phyloP scores from a whole-genome alignment of 1,140 invertebrate genomes.

The Propsilocerus akamusi region DNA sequence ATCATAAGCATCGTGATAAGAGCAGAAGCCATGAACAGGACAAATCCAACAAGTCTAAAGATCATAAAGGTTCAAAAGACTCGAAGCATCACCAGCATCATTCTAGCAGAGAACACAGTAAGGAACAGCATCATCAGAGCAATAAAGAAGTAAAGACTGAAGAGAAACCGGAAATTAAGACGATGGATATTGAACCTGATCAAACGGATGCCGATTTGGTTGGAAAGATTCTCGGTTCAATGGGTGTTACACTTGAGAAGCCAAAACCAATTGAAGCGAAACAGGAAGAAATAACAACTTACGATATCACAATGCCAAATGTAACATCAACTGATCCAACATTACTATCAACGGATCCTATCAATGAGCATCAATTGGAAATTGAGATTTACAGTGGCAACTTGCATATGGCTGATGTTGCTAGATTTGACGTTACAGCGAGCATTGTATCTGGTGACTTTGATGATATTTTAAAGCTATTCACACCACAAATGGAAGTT shows the following conservation, averaged over 20 bases:
- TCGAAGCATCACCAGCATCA: constrained; percentile 6
- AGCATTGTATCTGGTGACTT: constrained; percentile 47
- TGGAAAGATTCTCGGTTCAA: constrained; percentile 13
- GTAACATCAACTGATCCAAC: neutral
- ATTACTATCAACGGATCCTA: constrained; percentile 7
- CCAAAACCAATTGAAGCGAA: constrained; percentile 8
- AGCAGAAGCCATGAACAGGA: constrained; percentile 5
- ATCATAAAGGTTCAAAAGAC: neutral
- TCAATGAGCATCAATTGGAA: constrained; percentile 15
- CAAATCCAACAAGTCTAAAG: neutral
- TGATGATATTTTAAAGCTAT: constrained; percentile 43
- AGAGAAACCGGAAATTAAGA: constrained; percentile 11
- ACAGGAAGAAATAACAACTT: neutral
- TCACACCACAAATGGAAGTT: constrained; percentile 65
- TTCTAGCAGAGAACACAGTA: constrained; percentile 12
- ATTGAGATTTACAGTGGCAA: constrained; percentile 64
- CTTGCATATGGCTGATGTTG: constrained; percentile 79
- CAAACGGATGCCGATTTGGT: constrained; percentile 26
- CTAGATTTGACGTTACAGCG: constrained; percentile 69
- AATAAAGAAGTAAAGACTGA: constrained; percentile 15
- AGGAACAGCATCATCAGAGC: constrained; percentile 18
- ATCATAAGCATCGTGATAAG: constrained; percentile 8
- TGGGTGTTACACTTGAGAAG: constrained; percentile 9
- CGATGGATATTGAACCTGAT: constrained; percentile 39
- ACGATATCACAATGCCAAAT: neutral